Conservation (phyloP, 1,140 invertebrate genomes). For the Leptinotarsa undecemlineata region DNA sequence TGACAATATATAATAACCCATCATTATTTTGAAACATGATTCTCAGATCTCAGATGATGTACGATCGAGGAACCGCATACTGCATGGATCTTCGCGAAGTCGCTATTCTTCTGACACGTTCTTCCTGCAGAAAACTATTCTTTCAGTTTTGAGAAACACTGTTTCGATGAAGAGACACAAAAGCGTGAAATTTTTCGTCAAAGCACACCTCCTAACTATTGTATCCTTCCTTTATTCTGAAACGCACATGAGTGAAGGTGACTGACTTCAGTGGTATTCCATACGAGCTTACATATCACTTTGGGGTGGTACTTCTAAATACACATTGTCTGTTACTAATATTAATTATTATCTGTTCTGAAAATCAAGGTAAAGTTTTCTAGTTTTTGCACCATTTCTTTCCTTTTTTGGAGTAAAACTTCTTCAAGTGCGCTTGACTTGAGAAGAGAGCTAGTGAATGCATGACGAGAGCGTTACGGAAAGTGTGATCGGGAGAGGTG, state of each 20-base stretch:
- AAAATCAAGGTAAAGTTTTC: too few relatives aligned
- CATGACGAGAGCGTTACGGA: too few relatives aligned
- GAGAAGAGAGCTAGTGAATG: too few relatives aligned
- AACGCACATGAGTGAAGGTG: not conserved
- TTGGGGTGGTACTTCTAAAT: too few relatives aligned
- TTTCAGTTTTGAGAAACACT: not conserved
- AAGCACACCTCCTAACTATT: slow-evolving; percentile 9
- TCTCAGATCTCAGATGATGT: not conserved
- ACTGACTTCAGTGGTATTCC: too few relatives aligned
- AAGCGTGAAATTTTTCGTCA: slow-evolving; percentile 14
- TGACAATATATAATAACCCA: not conserved
- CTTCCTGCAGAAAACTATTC: not conserved
- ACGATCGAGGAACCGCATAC: not conserved
- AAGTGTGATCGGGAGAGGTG: too few relatives aligned
- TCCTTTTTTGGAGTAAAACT: too few relatives aligned
- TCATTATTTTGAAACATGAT: slow-evolving; percentile 6
- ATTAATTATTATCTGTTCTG: too few relatives aligned
- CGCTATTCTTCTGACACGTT: slow-evolving; percentile 7
- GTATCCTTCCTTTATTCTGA: slow-evolving; percentile 15
- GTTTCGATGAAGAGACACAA: slow-evolving; percentile 11
- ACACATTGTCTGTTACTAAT: too few relatives aligned
- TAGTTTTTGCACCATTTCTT: too few relatives aligned
- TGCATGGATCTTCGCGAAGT: not conserved
- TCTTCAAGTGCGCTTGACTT: too few relatives aligned
- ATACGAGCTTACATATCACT: too few relatives aligned